Base-by-base conservation (phyloP, 2,888 invertebrate species). In the Platycnemis pennipes region DNA sequence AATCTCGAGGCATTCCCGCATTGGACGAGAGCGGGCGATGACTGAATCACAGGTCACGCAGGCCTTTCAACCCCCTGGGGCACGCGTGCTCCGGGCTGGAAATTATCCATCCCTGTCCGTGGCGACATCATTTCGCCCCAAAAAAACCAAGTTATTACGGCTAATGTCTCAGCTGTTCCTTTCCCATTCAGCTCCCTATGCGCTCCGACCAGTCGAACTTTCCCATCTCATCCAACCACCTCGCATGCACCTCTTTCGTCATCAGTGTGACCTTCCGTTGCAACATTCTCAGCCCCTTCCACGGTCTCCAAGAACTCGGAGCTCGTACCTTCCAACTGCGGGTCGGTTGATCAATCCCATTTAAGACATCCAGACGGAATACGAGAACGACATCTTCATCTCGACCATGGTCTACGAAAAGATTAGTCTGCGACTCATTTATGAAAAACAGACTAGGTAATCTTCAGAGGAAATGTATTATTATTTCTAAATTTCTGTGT, bases 221-320 rank as follows among this genome's bases (percentile, higher is more conserved):
- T 77, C 37, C 8, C n/a, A 37, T 37, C 69, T 77, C 69, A 77
- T 37, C 69, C 69, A 26, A 77, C 31, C 69, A 63, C 26, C 5
- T 63, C 63, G 37, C 69, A n/a, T 77, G 69, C 69, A 77, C 37
- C 26, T 63, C 63, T 77, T 77, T 77, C 69, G 37, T 77, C 69
- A 77, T 77, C 63, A 1, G 69, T 13, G 69, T 13, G 69, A 37
- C 69, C 69, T 77, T 77, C 69, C 69, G 69, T 31, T 77, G 37
- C 63, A n/a, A 63, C 63, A 37, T 77, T 77, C 69, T 7, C 69
- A 31, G 31, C 69, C 31, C n/a, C 63, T 56, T 19, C n/a, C 8
- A 77, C 13, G n/a, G 69, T n/a, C 7, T 19, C 69, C n/a, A 31
- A 5, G n/a, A 22, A 3, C 63, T 26, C 63, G 19, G 7, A 1